Conservation (phyloP, 2,888 invertebrate genomes). For the Aspidiotus rigidus region DNA sequence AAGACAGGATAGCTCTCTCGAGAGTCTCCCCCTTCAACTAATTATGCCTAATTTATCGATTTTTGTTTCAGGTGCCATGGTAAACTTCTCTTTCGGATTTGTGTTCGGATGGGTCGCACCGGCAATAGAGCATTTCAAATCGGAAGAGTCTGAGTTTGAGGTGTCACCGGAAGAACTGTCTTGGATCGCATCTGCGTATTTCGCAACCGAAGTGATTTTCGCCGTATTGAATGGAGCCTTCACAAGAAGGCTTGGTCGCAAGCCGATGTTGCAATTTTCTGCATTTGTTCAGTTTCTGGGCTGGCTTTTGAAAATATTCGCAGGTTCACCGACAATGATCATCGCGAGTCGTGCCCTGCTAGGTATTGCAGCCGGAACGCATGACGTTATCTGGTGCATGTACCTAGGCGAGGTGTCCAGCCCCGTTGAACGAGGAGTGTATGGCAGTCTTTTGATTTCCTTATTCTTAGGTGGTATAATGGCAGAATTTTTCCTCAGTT, state of each 20-base stretch:
- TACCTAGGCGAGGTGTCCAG: conserved; percentile 38
- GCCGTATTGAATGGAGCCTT: not conserved
- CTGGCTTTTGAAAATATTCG: conserved; percentile 13
- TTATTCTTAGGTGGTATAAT: conserved; percentile 38
- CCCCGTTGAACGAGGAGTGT: conserved; percentile 36
- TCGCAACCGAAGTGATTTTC: conserved; percentile 4
- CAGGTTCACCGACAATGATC: conserved; percentile 21
- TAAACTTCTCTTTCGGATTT: conserved; percentile 2
- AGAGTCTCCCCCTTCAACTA: no score
- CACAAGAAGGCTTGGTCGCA: conserved; percentile 14
- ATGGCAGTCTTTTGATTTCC: conserved; percentile 36
- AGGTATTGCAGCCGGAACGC: conserved; percentile 38
- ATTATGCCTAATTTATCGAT: not conserved
- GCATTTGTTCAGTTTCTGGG: not conserved
- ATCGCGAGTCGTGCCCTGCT: conserved; percentile 36
- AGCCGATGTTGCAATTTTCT: not conserved
- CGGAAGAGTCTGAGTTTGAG: not conserved
- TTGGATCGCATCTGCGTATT: conserved; percentile 16
- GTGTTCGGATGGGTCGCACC: conserved; percentile 22
- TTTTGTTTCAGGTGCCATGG: not conserved
- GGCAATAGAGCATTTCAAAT: not conserved
- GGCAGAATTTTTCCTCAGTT: conserved; percentile 36
- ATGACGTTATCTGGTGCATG: conserved; percentile 36
- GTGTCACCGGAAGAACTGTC: conserved; percentile 12
- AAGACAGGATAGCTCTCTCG: no score